Conservation (phyloP, 2,113 vertebrate species). For the Microcebus ravelobensis region DNA sequence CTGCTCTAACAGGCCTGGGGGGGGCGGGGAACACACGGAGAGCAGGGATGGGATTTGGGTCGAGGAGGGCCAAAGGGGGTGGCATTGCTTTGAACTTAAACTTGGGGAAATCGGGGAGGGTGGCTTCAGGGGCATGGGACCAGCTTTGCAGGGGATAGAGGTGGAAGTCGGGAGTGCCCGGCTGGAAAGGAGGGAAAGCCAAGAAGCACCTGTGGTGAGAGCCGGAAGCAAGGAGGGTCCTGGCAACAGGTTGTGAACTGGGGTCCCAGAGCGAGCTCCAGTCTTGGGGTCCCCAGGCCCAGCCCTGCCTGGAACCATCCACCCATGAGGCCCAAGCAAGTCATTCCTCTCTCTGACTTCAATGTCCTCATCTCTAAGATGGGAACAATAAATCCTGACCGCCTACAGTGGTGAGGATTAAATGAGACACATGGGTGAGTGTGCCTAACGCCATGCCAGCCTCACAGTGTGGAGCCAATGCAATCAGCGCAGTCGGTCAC, state of each 20-base stretch:
- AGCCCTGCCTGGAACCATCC: background rate
- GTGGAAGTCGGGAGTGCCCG: too few species aligned
- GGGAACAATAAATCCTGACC: background rate
- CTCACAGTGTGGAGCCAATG: background rate
- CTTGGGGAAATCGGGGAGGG: background rate
- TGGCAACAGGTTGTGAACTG: background rate
- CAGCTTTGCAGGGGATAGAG: background rate
- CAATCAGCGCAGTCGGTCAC: background rate
- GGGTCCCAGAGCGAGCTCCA: background rate
- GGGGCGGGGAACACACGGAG: fast-evolving
- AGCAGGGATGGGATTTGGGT: background rate
- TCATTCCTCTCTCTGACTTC: background rate
- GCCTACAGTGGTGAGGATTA: background rate
- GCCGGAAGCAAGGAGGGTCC: background rate
- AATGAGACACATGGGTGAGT: fast-evolving
- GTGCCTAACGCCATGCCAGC: background rate
- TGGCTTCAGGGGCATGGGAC: background rate
- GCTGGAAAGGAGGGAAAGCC: background rate
- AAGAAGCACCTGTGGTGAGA: background rate
- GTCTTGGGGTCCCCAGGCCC: background rate
- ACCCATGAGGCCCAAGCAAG: background rate
- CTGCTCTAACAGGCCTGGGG: background rate
- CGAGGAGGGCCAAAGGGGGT: background rate
- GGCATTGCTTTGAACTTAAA: background rate
- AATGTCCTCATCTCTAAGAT: background rate